phyloP scores from a whole-genome alignment of 2,113 vertebrate species.

The Jacana jacana region DNA sequence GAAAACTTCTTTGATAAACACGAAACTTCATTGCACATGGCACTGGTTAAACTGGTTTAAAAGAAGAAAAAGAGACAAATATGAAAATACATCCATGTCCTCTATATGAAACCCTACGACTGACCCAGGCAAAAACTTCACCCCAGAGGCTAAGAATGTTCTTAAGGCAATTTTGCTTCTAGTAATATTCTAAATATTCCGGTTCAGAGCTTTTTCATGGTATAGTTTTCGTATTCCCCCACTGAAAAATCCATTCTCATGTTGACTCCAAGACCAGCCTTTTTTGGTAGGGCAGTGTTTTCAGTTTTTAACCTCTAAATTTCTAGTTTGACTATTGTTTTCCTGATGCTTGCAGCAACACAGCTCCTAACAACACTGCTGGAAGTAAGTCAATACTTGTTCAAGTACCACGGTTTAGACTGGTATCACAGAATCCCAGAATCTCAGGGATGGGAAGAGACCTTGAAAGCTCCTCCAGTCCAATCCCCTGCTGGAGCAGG shows the following conservation, averaged over 20 bases:
- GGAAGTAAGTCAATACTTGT: not conserved
- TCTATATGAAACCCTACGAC: not conserved
- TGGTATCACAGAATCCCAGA: too few relatives aligned
- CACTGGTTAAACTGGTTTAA: constrained; percentile 85
- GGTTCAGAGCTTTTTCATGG: not conserved
- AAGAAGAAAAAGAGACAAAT: constrained; percentile 21
- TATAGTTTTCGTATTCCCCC: not conserved
- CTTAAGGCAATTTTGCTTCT: not conserved
- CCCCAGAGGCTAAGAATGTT: not conserved
- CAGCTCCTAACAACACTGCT: not conserved
- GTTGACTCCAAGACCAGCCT: not conserved
- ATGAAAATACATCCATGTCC: not conserved
- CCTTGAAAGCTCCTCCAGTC: too few relatives aligned
- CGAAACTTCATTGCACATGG: constrained; percentile 94
- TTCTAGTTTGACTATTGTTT: not conserved
- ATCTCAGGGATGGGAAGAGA: too few relatives aligned
- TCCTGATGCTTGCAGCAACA: not conserved
- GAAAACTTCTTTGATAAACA: constrained; percentile 88
- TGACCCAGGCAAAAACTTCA: not conserved
- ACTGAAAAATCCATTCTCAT: not conserved
- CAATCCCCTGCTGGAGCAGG: too few relatives aligned
- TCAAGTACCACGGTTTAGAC: not conserved
- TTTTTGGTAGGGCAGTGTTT: not conserved
- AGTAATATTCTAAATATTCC: not conserved
- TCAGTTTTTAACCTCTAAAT: not conserved